Evolutionary conservation across 2,797 vertebrate genomes (phyloP).

Genomic region (Xyrichtys novacula): DNA sequence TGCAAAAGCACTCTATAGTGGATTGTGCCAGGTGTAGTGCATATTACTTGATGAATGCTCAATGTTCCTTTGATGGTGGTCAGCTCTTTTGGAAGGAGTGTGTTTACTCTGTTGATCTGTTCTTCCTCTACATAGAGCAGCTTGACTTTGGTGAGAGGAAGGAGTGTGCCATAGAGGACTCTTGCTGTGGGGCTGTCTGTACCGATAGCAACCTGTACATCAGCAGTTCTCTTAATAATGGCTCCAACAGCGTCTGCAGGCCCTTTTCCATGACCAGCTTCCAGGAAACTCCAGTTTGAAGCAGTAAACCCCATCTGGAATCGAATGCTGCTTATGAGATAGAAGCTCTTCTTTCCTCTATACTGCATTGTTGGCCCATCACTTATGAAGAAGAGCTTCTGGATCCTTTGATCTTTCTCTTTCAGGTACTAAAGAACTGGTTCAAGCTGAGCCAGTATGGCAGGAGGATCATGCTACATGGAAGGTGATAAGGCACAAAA

Average conservation of each 20-base stretch:
- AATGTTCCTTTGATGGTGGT: neutral
- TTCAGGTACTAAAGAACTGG: neutral
- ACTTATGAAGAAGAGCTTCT: neutral
- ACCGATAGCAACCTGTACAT: neutral
- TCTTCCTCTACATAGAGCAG: neutral
- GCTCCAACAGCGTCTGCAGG: neutral
- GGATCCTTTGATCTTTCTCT: neutral
- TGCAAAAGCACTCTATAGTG: too few relatives aligned
- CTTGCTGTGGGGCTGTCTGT: neutral
- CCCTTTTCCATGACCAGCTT: neutral
- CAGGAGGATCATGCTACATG: neutral
- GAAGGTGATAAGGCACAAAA: neutral
- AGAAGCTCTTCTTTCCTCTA: neutral
- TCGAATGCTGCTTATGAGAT: neutral
- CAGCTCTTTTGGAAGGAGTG: too few relatives aligned
- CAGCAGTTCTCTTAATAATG: neutral
- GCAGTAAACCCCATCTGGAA: neutral
- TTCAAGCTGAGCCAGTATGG: neutral
- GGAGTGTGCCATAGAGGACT: neutral
- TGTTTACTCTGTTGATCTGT: neutral
- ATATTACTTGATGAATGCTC: neutral
- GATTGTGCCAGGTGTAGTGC: too few relatives aligned
- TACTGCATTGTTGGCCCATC: constrained; percentile 1
- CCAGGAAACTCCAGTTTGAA: neutral
- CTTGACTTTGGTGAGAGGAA: neutral